phyloP scores from a whole-genome alignment of 2,113 vertebrate species.

The Thalassarche chlororhynchos region DNA sequence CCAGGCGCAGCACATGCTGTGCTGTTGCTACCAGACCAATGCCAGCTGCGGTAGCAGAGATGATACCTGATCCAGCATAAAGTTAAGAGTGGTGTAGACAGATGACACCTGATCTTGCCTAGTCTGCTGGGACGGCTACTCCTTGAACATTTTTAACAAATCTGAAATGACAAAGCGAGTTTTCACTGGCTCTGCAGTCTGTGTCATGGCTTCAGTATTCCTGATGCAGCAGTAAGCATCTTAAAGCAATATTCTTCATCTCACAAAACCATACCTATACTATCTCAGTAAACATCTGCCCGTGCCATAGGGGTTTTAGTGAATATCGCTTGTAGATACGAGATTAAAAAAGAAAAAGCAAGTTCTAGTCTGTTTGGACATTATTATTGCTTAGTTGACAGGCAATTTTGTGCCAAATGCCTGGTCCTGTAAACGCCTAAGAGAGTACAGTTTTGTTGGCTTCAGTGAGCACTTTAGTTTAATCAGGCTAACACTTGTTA shows the following conservation, averaged over 20 bases:
- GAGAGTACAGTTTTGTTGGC: neutral
- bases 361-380: constrained; percentile 45
- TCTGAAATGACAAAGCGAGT: constrained; percentile 14
- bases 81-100: constrained; percentile 4
- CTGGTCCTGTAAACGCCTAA: neutral
- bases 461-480: neutral
- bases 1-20: neutral
- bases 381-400: constrained; percentile 27
- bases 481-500: neutral
- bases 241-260: neutral
- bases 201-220: neutral
- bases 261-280: neutral
- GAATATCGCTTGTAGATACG: neutral
- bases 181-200: neutral
- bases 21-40: neutral
- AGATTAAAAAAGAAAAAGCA: neutral
- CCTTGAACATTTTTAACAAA: constrained; percentile 15
- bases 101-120: neutral
- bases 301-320: neutral
- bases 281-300: neutral
- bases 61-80: constrained; percentile 20
- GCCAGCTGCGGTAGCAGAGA: constrained; percentile 29
- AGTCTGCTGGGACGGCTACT: constrained; percentile 6
- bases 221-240: neutral
- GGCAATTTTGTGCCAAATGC: constrained; percentile 9